These are phyloP conservation scores for Circaetus gallicus DNA, from an alignment of 2,113 vertebrate species.

Conservation along the genomic window DNA sequence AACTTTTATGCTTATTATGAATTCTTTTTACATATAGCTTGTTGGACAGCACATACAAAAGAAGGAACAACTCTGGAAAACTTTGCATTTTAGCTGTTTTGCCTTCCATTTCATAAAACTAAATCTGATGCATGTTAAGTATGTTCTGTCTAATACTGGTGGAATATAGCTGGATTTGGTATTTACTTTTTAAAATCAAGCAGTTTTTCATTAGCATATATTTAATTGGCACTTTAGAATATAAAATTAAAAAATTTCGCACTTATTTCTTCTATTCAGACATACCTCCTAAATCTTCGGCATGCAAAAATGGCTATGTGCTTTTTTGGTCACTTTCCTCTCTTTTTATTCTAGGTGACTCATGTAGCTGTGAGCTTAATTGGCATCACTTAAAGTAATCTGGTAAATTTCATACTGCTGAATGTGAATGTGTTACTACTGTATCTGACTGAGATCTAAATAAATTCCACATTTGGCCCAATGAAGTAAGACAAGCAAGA, in stretches of 20 bases:
- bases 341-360: conserved; percentile 65
- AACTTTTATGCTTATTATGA: not conserved
- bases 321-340: conserved; percentile 49
- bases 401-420: conserved; percentile 60
- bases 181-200: not conserved
- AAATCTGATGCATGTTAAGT: not conserved
- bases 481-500: conserved; percentile 2
- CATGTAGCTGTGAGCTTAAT: conserved; percentile 65
- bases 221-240: not conserved
- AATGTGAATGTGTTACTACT: conserved; percentile 62
- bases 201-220: not conserved
- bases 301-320: not conserved
- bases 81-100: not conserved
- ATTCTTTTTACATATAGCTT: not conserved
- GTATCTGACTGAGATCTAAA: conserved; percentile 62
- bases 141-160: not conserved
- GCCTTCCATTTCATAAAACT: conserved; percentile 6
- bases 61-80: not conserved
- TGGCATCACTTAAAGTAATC: conserved; percentile 59
- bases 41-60: not conserved
- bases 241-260: not conserved
- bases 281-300: not conserved
- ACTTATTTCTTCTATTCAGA: not conserved
- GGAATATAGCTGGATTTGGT: conserved; percentile 11
- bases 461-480: conserved; percentile 61